Evolutionary conservation across 2,888 invertebrate genomes (phyloP).

Genomic region (Gymnosoma rotundatum): DNA sequence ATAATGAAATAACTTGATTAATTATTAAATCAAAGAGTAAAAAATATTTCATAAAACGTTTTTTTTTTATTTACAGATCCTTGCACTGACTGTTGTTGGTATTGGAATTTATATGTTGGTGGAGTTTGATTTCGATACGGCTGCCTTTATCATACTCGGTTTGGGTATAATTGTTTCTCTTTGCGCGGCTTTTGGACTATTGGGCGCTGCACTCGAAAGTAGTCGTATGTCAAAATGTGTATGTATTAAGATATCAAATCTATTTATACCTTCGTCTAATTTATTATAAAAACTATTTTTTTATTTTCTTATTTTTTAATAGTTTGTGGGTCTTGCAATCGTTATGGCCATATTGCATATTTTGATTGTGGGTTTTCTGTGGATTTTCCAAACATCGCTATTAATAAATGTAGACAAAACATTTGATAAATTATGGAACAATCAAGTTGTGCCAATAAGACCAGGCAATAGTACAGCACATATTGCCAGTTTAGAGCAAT

Average conservation of each 20-base stretch:
- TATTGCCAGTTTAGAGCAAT: constrained; percentile 77
- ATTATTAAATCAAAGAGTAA: too few relatives aligned
- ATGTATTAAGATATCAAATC: constrained; percentile 40
- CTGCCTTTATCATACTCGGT: constrained; percentile 75
- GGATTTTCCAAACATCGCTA: constrained; percentile 77
- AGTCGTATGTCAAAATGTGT: constrained; percentile 76
- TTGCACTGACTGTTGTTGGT: constrained; percentile 74
- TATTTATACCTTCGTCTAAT: neutral
- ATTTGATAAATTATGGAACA: constrained; percentile 77
- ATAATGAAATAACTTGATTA: too few relatives aligned
- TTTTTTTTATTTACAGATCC: constrained; percentile 72
- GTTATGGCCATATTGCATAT: constrained; percentile 75
- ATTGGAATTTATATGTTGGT: constrained; percentile 74
- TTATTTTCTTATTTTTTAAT: neutral
- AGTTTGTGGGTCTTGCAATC: constrained; percentile 76
- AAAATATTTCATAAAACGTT: too few relatives aligned
- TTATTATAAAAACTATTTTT: neutral
- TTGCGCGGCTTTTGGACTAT: constrained; percentile 74
- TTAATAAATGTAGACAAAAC: constrained; percentile 77
- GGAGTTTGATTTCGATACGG: constrained; percentile 76
- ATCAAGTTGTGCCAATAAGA: constrained; percentile 77
- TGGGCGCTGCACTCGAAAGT: constrained; percentile 76
- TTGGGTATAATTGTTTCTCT: constrained; percentile 74
- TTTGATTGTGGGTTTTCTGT: constrained; percentile 76
- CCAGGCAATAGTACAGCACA: constrained; percentile 76